A percentile compares a stretch with the other conserved stretches of the same genome.
Evolutionary conservation across 2,113 vertebrate genomes (phyloP).

Genomic region (Okapia johnstoni): DNA sequence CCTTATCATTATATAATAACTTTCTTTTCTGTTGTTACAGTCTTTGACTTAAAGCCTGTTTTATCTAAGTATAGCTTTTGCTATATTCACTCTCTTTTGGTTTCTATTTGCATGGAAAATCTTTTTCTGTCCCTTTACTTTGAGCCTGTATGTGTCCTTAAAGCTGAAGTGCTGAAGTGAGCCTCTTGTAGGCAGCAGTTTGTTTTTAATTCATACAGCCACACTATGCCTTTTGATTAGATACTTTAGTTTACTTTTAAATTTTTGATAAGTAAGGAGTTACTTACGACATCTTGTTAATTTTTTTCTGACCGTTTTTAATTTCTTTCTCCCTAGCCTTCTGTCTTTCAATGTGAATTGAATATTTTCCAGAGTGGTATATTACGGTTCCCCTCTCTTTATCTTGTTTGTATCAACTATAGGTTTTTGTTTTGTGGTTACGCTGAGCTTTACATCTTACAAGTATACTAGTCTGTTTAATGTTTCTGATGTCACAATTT

Average conservation of each 20-base stretch:
- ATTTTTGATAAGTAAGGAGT: not conserved
- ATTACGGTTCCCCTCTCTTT: not conserved
- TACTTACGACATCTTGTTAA: not conserved
- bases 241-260: not conserved
- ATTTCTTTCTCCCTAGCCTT: not conserved
- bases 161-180: not conserved
- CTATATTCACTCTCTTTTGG: not conserved
- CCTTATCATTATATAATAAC: not conserved
- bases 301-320: not conserved
- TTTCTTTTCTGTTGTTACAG: not conserved
- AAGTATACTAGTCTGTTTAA: not conserved
- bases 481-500: not conserved
- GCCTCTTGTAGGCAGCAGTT: not conserved
- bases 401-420: not conserved
- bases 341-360: not conserved
- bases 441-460: not conserved
- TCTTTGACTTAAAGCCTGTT: not conserved
- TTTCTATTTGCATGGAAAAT: not conserved
- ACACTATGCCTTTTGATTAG: not conserved
- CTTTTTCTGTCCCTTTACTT: not conserved
- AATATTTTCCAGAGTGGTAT: not conserved
- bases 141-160: not conserved
- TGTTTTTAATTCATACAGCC: not conserved
- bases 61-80: not conserved
- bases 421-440: not conserved